Percentiles rank a stretch among this genome's conserved stretches.
Evolutionary conservation across 1,140 invertebrate genomes (phyloP).

Genomic region (Alviniconcha marisindica): DNA sequence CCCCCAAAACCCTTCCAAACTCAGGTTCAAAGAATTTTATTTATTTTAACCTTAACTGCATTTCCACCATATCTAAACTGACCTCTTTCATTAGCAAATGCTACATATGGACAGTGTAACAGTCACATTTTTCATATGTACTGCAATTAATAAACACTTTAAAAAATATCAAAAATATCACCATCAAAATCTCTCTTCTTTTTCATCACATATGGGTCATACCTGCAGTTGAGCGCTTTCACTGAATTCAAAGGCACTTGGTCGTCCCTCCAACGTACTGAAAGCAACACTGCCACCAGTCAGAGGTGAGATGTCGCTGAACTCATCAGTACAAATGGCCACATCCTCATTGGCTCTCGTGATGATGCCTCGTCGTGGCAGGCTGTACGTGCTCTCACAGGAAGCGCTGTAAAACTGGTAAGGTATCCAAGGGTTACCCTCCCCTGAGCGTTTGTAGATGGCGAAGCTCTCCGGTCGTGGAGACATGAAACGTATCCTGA

Average conservation of each 20-base stretch:
- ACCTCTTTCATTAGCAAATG: no score
- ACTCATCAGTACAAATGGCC: conserved; percentile 96
- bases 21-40: no score
- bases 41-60: no score
- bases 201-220: no score
- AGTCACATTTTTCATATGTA: no score
- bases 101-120: no score
- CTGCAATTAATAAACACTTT: no score
- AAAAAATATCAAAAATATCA: no score
- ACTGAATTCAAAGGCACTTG: conserved; percentile 94
- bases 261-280: conserved; percentile 95
- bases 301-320: conserved; percentile 97
- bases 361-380: conserved; percentile 82
- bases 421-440: conserved; percentile 91
- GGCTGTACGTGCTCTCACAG: conserved; percentile 91
- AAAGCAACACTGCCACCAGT: conserved; percentile 97
- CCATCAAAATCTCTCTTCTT: neutral
- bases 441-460: conserved; percentile 90
- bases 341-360: conserved; percentile 83
- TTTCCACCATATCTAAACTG: no score
- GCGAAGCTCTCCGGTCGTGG: conserved; percentile 98
- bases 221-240: conserved; percentile 92
- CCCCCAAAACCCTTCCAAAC: no score
- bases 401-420: conserved; percentile 98
- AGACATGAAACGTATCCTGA: conserved; percentile 94